Evolutionary conservation across 2,797 vertebrate species (phyloP), one percentile per base, ranked within the genome.

Genomic region (Brachyalestes nurse): DNA sequence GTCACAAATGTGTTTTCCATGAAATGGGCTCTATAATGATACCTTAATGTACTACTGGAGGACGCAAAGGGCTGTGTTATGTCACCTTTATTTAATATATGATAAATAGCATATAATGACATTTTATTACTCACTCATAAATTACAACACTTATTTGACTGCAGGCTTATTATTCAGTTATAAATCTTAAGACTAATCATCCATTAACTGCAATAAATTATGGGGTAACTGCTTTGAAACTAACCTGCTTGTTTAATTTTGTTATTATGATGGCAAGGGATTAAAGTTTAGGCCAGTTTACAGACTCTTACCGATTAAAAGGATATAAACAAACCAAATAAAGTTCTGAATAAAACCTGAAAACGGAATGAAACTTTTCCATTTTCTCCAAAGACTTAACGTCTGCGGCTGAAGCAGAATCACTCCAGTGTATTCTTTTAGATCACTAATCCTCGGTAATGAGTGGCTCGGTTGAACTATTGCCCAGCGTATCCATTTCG

Each of bases 401-500:
- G 10, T 45, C 3, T 45, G 2, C 5, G 34, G 53, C 42, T 78
- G 57, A 65, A 78, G 72, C 69, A 72, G 65, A 82, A 77, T 85
- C 84, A 65, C 82, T 81, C 58, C 47, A 21, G 42, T 25, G 10
- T 58, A 72, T 76, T 77, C 77, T 76, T 78, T 80, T 77, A 57
- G 53, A 82, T 75, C 23, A 49, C 62, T 58, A 42, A 55, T 42
- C 53, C 73, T 74, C 67, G 53, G 72, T 75, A 85, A 71, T 82
- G 60, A 79, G 51, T 38, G 53, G 64, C 77, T 85, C 72, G 47
- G 61, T 74, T 75, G 69, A 67, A 82, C 66, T 55, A 49, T 34
- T 73, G 58, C 42, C 34, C 62, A 47, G 45, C 19, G 21, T 76
- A 87, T 88, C 60, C 78, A 83, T 82, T 86, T 72, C 61, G 69